phyloP scores from a whole-genome alignment of 1,140 invertebrate genomes.

The Bombus consobrinus region DNA sequence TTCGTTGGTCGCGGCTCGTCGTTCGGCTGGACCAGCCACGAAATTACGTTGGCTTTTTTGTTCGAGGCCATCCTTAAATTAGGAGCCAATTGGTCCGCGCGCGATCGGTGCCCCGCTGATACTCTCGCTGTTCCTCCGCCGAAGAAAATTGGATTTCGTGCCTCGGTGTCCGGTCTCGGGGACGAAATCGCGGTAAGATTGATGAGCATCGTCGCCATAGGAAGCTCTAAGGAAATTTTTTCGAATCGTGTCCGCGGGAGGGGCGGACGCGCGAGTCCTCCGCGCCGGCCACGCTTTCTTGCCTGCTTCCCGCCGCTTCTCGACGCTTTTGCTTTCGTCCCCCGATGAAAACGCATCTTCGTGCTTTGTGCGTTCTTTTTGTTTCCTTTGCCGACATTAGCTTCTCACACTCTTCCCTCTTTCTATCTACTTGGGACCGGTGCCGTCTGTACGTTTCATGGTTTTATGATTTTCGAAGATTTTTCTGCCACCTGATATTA shows the following conservation, averaged over 20 bases:
- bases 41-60: slow-evolving; percentile 68
- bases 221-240: slow-evolving; percentile 37
- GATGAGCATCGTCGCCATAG: slow-evolving; percentile 54
- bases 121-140: slow-evolving; percentile 51
- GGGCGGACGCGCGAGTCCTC: slow-evolving; percentile 2
- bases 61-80: slow-evolving; percentile 63
- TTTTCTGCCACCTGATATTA: background rate
- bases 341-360: slow-evolving; percentile 25
- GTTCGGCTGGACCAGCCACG: slow-evolving; percentile 51
- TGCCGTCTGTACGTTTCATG: background rate
- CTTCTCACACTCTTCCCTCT: background rate
- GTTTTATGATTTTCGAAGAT: background rate
- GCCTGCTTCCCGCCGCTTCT: background rate
- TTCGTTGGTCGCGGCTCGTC: slow-evolving; percentile 30
- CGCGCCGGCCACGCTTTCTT: slow-evolving; percentile 25
- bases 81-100: slow-evolving; percentile 67
- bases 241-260: background rate
- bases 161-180: slow-evolving; percentile 31
- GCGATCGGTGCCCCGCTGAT: slow-evolving; percentile 66
- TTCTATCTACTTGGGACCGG: background rate
- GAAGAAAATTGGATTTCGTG: slow-evolving; percentile 58
- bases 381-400: background rate
- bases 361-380: background rate
- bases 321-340: background rate
- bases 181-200: slow-evolving; percentile 63